A percentile compares a stretch with the other conserved stretches of the same genome.
Conservation (phyloP, 2,888 invertebrate species). For the Conchocele bisecta region DNA sequence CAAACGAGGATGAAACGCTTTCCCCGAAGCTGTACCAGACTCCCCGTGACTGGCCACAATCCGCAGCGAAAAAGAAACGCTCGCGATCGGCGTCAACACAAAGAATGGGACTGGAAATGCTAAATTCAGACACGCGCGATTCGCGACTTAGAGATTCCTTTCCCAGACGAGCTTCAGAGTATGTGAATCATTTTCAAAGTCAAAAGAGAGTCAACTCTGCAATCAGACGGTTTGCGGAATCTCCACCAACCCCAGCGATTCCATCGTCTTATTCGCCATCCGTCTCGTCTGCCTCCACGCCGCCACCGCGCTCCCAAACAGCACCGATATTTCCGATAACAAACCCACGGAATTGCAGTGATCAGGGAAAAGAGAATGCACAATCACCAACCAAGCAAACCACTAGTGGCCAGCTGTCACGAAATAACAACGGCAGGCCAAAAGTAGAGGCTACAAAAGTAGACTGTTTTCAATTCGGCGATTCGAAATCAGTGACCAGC, state of each 20-base stretch:
- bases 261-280: constrained; percentile 5
- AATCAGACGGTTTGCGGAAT: constrained; percentile 57
- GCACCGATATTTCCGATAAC: constrained; percentile 61
- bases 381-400: too few relatives aligned
- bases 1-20: neutral
- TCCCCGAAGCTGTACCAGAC: constrained; percentile 27
- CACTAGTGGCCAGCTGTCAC: neutral
- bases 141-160: constrained; percentile 46
- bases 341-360: constrained; percentile 29
- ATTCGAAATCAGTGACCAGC: constrained; percentile 42
- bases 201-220: constrained; percentile 68
- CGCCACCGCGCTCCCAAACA: constrained; percentile 46
- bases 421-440: constrained; percentile 4
- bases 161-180: constrained; percentile 66
- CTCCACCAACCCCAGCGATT: constrained; percentile 29
- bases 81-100: constrained; percentile 1
- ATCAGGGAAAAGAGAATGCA: constrained; percentile 1
- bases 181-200: constrained; percentile 66
- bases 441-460: constrained; percentile 29
- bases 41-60: constrained; percentile 4
- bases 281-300: constrained; percentile 13
- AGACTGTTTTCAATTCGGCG: constrained; percentile 53
- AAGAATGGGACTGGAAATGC: too few relatives aligned
- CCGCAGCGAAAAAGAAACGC: neutral
- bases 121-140: constrained; percentile 12